phyloP scores from a whole-genome alignment of 37 sponge, comb jelly and placozoan genomes.

The Bolinopsis microptera region DNA sequence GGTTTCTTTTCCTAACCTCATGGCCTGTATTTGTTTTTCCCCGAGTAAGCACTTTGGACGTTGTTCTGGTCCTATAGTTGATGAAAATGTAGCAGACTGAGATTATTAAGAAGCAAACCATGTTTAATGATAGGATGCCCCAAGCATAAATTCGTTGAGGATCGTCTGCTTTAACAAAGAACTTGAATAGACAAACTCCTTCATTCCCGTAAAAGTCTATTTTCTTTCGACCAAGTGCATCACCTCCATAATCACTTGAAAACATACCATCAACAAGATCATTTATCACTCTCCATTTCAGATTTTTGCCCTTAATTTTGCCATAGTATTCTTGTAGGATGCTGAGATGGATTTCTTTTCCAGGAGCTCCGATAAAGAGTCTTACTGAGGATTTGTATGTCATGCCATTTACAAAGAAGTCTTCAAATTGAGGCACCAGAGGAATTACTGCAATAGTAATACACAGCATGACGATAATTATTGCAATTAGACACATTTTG shows the following conservation, averaged over 20 bases:
- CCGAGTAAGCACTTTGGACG: neutral
- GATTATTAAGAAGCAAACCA: neutral
- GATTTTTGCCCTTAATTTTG: neutral
- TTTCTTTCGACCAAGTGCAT: neutral
- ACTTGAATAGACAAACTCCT: neutral
- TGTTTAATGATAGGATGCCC: neutral
- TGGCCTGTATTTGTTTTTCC: neutral
- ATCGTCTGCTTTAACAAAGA: neutral
- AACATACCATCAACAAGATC: neutral
- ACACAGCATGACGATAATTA: neutral
- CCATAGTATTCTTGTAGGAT: neutral
- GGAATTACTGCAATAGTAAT: neutral
- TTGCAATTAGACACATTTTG: neutral
- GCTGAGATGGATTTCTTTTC: neutral
- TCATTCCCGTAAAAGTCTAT: neutral
- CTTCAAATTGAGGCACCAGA: neutral
- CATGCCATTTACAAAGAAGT: neutral
- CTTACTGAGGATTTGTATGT: neutral
- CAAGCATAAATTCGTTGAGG: neutral
- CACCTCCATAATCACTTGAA: neutral
- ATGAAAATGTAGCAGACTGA: neutral
- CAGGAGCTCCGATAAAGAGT: neutral
- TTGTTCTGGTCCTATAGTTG: neutral
- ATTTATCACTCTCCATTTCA: neutral
- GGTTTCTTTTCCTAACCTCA: neutral